Evolutionary conservation across 2,113 vertebrate genomes (phyloP), one percentile per base, ranked within the genome.

Genomic region (Gila orcuttii): DNA sequence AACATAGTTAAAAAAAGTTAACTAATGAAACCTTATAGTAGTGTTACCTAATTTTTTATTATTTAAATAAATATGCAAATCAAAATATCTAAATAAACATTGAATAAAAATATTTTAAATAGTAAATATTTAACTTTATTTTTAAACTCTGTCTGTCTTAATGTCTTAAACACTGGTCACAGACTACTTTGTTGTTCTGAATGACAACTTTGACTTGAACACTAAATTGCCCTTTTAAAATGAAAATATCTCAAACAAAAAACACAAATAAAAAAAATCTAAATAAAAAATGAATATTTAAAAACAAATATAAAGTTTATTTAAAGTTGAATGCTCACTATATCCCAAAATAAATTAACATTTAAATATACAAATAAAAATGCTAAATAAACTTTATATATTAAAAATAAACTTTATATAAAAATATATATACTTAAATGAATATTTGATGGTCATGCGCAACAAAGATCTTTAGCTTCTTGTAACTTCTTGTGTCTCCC

Each of bases 401-500:
- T n/a, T n/a, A n/a, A 33, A 23, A 59, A 59, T 59, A 59, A 39
- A 59, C 55, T 57, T 66, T 31, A 66, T 17, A 66, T 66, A 8
- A 23, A n/a, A 10, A 13, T 7, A 66, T 28, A 64, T 25, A 28
- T 31, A 7, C 17, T 7, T 68, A 21, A 69, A 68, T 21, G 9
- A 69, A 69, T 36, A 69, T 39, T 69, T 39, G 1, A 39, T 59
- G 80, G 31, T 21, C 50, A 79, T 13, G 19, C 15, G 80, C 87
- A 47, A 81, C 85, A 91, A 91, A 89, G 90, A 90, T 89, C 83
- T 84, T 80, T 55, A 77, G 36, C 85, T 87, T 80, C 60, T 80
- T 74, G 79, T 66, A 83, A 55, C 71, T 8, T 75, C 77, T 36
- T 66, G n/a, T 82, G 78, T 42, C 39, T 60, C 83, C 59, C 77